Conservation (phyloP, 2,888 invertebrate genomes). For the Caenorhabditis angaria region DNA sequence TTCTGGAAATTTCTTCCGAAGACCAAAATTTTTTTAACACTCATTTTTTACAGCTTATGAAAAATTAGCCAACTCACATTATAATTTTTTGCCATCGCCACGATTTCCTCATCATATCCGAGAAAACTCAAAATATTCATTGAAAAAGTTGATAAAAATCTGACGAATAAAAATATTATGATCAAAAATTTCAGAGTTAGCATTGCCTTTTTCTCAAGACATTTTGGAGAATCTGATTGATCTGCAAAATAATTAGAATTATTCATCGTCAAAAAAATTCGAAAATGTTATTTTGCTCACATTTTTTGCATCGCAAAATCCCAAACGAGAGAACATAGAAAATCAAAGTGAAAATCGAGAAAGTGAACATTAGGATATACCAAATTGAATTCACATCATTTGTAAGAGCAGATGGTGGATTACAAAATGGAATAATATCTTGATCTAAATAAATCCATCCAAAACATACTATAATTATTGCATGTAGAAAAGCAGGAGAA, state of each 20-base stretch:
- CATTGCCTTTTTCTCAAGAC: neutral
- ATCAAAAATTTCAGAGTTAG: neutral
- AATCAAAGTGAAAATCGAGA: neutral
- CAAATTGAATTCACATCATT: neutral
- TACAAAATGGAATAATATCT: neutral
- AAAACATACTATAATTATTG: neutral
- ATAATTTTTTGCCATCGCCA: neutral
- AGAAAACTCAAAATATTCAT: neutral
- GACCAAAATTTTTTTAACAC: too few relatives aligned
- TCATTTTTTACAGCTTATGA: too few relatives aligned
- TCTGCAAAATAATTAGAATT: too few relatives aligned
- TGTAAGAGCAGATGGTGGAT: neutral
- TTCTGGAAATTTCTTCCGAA: too few relatives aligned
- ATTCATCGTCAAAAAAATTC: neutral
- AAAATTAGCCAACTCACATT: neutral
- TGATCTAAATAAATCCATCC: constrained; percentile 16
- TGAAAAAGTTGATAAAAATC: neutral
- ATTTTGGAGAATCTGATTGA: neutral
- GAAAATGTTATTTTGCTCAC: neutral
- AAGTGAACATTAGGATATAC: neutral
- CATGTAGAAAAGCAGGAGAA: constrained; percentile 19
- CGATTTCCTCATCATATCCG: neutral
- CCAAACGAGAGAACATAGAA: neutral
- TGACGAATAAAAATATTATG: neutral
- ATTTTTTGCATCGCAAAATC: neutral